phyloP scores from a whole-genome alignment of 2,888 invertebrate genomes.

The Nomada ferruginata region DNA sequence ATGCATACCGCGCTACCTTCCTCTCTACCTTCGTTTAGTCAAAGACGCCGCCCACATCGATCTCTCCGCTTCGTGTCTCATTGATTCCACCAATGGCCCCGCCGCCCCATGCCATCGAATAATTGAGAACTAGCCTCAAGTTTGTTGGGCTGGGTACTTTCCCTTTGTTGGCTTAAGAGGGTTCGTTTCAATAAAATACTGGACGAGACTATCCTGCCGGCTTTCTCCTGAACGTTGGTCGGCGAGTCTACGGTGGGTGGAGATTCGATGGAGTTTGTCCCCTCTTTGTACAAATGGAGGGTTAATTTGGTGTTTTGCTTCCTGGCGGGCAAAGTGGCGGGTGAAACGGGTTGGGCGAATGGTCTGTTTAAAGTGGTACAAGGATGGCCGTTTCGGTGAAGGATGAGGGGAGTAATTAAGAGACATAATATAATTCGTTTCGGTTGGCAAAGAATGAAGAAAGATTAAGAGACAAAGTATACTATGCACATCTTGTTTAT shows the following conservation, averaged over 20 bases:
- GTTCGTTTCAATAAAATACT: conserved; percentile 55
- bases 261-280: not conserved
- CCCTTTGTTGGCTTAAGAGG: conserved; percentile 4
- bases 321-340: not conserved
- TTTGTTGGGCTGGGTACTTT: conserved; percentile 9
- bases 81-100: conserved; percentile 62
- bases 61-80: conserved; percentile 65
- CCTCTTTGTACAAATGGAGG: not conserved
- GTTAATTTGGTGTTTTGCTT: conserved; percentile 16
- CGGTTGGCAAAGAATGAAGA: no score
- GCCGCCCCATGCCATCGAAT: conserved; percentile 36
- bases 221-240: not conserved
- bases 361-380: not conserved
- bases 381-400: not conserved
- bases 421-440: no score
- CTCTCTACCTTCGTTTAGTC: conserved; percentile 59
- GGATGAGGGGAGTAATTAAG: not conserved
- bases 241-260: not conserved
- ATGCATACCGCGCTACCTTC: conserved; percentile 68
- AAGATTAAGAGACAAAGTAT: no score
- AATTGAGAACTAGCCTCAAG: conserved; percentile 42
- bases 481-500: no score
- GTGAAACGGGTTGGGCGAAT: not conserved
- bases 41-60: conserved; percentile 73
- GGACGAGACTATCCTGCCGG: conserved; percentile 54